phyloP scores from a whole-genome alignment of 2,797 vertebrate species.

The Sebastes cheni region DNA sequence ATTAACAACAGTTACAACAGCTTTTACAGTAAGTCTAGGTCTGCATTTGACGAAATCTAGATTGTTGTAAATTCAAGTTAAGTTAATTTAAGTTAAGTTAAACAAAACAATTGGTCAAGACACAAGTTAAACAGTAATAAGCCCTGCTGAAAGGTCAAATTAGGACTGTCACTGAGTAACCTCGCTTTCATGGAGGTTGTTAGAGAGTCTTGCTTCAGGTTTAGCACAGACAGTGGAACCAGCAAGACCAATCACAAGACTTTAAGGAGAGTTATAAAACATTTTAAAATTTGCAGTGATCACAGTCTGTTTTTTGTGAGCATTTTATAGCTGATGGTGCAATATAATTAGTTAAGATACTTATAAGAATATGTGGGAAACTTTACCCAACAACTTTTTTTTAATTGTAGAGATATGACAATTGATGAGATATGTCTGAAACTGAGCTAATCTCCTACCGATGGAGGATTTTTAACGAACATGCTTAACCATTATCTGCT shows the following conservation, averaged over 20 bases:
- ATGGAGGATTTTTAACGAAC: not conserved
- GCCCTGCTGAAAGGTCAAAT: not conserved
- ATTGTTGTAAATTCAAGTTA: not conserved
- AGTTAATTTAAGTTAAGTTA: not conserved
- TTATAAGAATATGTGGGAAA: not conserved
- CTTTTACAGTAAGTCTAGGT: not conserved
- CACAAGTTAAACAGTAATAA: not conserved
- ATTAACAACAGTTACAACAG: not conserved
- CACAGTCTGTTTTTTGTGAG: too few relatives aligned
- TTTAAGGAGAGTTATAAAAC: too few relatives aligned
- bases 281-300: too few relatives aligned
- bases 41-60: not conserved
- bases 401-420: not conserved
- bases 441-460: not conserved
- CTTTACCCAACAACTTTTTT: not conserved
- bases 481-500: not conserved
- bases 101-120: not conserved
- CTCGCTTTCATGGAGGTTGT: not conserved
- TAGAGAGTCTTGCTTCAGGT: not conserved
- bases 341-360: not conserved
- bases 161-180: not conserved
- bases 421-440: not conserved
- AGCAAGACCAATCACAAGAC: not conserved
- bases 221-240: not conserved
- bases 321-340: not conserved